Evolutionary conservation across 2,888 invertebrate species (phyloP).

Genomic region (Actias luna): DNA sequence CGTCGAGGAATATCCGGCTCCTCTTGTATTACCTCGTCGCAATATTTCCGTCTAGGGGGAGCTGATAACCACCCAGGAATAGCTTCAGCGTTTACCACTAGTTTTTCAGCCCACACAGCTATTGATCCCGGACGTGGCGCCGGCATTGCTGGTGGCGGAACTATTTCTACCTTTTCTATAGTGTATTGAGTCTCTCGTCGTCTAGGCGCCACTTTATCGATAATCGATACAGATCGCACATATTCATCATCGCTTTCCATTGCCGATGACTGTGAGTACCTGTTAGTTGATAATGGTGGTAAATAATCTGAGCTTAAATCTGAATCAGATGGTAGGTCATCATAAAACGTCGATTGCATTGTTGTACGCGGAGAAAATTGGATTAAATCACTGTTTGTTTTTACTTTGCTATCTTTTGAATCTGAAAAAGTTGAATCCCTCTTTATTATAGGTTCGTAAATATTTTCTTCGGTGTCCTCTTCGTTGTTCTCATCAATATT

Average conservation of each 20-base stretch:
- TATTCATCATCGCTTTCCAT: conserved; percentile 66
- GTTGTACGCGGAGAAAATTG: conserved; percentile 62
- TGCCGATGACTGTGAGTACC: conserved; percentile 31
- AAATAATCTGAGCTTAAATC: conserved; percentile 61
- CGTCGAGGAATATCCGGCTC: conserved; percentile 67
- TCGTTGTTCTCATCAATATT: conserved; percentile 33
- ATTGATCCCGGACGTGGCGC: conserved; percentile 68
- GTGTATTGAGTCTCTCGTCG: conserved; percentile 53
- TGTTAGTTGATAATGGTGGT: conserved; percentile 39
- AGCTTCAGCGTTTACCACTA: conserved; percentile 81
- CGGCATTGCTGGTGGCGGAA: conserved; percentile 73
- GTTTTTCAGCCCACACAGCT: conserved; percentile 72
- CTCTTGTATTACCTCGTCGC: conserved; percentile 53
- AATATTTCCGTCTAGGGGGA: conserved; percentile 66
- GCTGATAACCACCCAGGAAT: conserved; percentile 77
- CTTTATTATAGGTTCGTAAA: conserved; percentile 54
- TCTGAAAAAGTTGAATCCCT: conserved; percentile 39
- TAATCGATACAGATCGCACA: conserved; percentile 60
- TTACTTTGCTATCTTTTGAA: conserved; percentile 29
- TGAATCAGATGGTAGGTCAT: conserved; percentile 40
- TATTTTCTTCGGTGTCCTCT: conserved; percentile 40
- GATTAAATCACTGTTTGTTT: conserved; percentile 60
- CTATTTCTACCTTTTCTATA: conserved; percentile 67
- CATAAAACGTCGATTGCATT: conserved; percentile 44
- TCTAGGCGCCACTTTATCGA: conserved; percentile 64